Base-by-base conservation (phyloP, 2,797 vertebrate genomes). In the Hippoglossus hippoglossus region DNA sequence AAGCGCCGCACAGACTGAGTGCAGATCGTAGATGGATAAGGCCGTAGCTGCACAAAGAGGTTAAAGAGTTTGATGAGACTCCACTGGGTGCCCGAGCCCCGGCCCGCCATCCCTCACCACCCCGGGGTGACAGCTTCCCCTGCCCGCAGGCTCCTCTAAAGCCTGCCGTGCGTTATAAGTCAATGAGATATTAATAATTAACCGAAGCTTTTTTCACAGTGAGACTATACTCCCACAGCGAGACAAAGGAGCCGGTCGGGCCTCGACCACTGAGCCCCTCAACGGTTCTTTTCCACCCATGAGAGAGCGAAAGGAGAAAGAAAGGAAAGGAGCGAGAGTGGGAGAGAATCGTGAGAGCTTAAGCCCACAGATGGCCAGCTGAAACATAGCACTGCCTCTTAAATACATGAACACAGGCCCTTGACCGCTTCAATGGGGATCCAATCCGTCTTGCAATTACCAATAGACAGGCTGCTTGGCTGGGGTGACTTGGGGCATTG, bases 151-250 rank as follows among this genome's bases (percentile, higher is more conserved):
- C 72, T 85, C 69, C 75, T 87, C 82, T 85, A 75, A 84, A 88
- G 68, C 81, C 69, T 63, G 86, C 83, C 26, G 73, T 69, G 84
- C 36, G 46, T 85, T 91, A 79, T 74, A 90, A 90, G 82, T 88
- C 83, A 87, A 83, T 89, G 78, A 83, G 72, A 89, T 87, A 90
- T 93, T 89, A 92, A 92, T 92, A 89, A 93, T 93, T 91, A 92
- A 90, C 87, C 15, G 6, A 24, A 73, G 80, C 74, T 84, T 81
- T 81, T 86, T 82, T 77, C 73, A 55, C 71, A 58, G 73, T 62
- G 62, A 86, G 84, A 86, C 82, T 36, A 83, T 75, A 87, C 86
- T 91, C 91, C 82, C 89, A 90, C 75, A 21, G 80, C 57, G 76
- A 77, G 69, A 92, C 91, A 91, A 92, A 89, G 77, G 70, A 73